Conservation (phyloP, 2,797 vertebrate genomes). For the Crotalus adamanteus region DNA sequence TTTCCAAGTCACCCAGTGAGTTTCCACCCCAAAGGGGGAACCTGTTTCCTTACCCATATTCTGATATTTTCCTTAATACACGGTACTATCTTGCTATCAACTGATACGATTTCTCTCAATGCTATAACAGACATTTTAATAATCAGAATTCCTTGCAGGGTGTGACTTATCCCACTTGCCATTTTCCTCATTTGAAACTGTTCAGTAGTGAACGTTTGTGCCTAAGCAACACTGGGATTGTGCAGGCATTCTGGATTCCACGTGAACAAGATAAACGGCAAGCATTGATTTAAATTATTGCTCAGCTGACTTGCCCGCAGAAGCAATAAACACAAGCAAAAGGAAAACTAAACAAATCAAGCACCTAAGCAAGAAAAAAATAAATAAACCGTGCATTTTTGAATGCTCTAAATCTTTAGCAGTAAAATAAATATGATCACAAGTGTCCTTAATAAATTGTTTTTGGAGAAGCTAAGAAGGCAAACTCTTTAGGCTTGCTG, state of each 20-base stretch:
- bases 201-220: slow-evolving; percentile 59
- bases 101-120: slow-evolving; percentile 6
- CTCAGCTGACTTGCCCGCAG: slow-evolving; percentile 67
- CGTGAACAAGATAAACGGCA: slow-evolving; percentile 71
- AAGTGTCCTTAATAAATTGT: slow-evolving; percentile 65
- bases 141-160: slow-evolving; percentile 16
- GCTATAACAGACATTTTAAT: background rate
- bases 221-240: slow-evolving; percentile 64
- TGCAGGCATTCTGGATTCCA: slow-evolving; percentile 60
- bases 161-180: slow-evolving; percentile 5
- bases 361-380: slow-evolving; percentile 65
- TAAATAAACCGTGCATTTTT: slow-evolving; percentile 62
- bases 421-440: slow-evolving; percentile 68
- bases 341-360: slow-evolving; percentile 45
- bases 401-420: slow-evolving; percentile 72
- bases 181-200: slow-evolving; percentile 34
- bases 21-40: background rate
- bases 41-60: background rate
- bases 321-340: slow-evolving; percentile 68
- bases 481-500: background rate
- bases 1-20: background rate
- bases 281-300: slow-evolving; percentile 77
- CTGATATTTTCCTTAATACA: no score
- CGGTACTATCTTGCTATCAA: background rate
- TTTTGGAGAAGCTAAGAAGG: slow-evolving; percentile 31